Evolutionary conservation across 2,113 vertebrate genomes (phyloP).

Genomic region (Tauraco erythrolophus): DNA sequence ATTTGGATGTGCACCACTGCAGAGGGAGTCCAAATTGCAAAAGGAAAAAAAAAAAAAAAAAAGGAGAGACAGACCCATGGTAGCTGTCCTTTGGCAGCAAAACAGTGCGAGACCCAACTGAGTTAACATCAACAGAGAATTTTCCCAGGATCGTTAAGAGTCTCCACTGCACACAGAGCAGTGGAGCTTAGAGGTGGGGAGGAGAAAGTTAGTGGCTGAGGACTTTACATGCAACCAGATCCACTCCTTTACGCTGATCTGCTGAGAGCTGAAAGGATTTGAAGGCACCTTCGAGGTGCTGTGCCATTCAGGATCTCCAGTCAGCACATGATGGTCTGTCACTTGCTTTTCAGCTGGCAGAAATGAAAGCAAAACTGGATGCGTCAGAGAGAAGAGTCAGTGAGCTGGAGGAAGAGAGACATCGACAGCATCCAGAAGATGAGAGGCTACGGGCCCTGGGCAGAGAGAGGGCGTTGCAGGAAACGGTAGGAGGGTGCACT

Average conservation of each 20-base stretch:
- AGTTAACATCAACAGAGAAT: not conserved
- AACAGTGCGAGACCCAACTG: not conserved
- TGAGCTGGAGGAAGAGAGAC: constrained; percentile 11
- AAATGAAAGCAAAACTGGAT: constrained; percentile 65
- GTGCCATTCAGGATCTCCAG: not conserved
- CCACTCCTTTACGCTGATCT: not conserved
- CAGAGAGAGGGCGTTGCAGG: not conserved
- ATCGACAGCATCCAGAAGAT: not conserved
- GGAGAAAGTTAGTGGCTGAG: not conserved
- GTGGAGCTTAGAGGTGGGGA: not conserved
- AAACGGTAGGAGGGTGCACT: constrained; percentile 55
- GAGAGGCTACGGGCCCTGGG: not conserved
- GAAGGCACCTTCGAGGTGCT: not conserved
- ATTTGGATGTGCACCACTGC: not conserved
- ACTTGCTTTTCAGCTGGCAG: constrained; percentile 64
- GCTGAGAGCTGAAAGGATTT: not conserved
- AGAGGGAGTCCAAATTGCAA: not conserved
- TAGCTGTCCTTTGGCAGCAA: not conserved
- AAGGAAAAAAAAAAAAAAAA: not conserved
- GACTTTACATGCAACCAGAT: not conserved
- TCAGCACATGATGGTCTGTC: not conserved
- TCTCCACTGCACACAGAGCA: not conserved
- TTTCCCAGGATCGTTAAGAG: not conserved
- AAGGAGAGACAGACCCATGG: not conserved
- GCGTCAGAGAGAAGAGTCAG: not conserved